Conservation (phyloP, 1,140 invertebrate species). For the Drosophila miranda region DNA sequence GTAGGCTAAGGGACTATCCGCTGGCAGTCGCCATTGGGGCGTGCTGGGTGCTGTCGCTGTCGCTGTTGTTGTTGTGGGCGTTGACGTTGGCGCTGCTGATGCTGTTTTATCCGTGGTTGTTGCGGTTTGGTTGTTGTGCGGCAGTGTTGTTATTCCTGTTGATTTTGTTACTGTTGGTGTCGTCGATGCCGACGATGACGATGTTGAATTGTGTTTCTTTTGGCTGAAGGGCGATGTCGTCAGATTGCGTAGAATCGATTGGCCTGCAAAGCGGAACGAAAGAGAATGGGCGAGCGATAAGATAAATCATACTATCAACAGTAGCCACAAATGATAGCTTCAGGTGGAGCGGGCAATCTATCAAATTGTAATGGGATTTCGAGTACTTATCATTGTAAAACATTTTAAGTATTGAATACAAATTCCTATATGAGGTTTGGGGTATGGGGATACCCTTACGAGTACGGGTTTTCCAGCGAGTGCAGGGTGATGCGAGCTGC, state of each 20-base stretch:
- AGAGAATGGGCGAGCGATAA: too few species aligned
- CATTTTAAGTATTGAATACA: too few species aligned
- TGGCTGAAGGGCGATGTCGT: constrained; percentile 81
- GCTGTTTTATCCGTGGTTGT: constrained; percentile 1
- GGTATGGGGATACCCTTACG: too few species aligned
- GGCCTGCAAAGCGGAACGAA: constrained; percentile 37
- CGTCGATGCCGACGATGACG: constrained; percentile 24
- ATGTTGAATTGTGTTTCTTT: constrained; percentile 65
- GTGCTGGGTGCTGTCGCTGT: constrained; percentile 34
- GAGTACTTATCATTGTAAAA: too few species aligned
- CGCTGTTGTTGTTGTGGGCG: constrained; percentile 16
- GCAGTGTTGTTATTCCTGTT: constrained; percentile 24
- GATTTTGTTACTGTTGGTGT: constrained; percentile 41
- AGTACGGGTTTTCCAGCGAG: too few species aligned
- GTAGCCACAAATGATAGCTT: too few species aligned
- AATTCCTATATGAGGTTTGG: too few species aligned
- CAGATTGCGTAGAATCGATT: constrained; percentile 77
- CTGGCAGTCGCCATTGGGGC: constrained; percentile 52
- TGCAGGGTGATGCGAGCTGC: too few species aligned
- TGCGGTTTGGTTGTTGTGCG: constrained; percentile 16
- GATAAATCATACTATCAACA: too few species aligned
- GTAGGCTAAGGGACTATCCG: constrained; percentile 36
- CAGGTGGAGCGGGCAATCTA: too few species aligned
- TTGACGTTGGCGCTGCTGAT: constrained; percentile 25
- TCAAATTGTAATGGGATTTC: too few species aligned